Base-by-base conservation (phyloP, 1,140 invertebrate species). In the Macrosteles quadrilineatus region DNA sequence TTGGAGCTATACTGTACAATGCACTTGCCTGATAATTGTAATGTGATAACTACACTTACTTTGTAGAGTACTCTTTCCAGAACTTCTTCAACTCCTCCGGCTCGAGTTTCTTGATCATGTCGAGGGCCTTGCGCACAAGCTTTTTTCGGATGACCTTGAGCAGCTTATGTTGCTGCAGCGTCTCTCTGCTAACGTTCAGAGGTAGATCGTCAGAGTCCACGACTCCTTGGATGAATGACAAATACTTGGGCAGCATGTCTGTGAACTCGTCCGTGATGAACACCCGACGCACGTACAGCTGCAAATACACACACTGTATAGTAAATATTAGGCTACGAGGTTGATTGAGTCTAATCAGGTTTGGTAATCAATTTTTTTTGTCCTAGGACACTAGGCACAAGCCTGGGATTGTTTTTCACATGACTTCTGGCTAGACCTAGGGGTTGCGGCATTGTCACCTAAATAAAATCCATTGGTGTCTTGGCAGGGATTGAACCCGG, bases 241-340 rank as follows among this genome's bases (percentile, higher is more conserved):
- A 84, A 79, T 99, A 99, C 80, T 96, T 98, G 62, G 98, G 98
- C 90, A 99, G 95, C 91, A 99, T 96, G 78, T 99, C 98, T 78
- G 96, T 96, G 83, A 99, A 99, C 83, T 99, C 96, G 77, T 99
- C 98, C 17, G 97, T 99, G 80, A 99, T 99, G 81, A 99, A 99
- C 17, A 99, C 97, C 70, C 98, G 85, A 73, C 97, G 87, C 14
- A 99, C 97, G 79, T 96, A 99, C 36, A 98, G 83, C 84, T 90
- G 76, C 30, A 78, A 80, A 68, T 59, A 3, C 29, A 36, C 57
- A 19, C 27, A 19, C 11, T 4, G n/a, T n/a, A n/a, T n/a, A n/a
- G n/a, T n/a, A n/a, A n/a, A n/a, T n/a, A n/a, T n/a, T n/a, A n/a
- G n/a, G n/a, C n/a, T n/a, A n/a, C n/a, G n/a, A n/a, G n/a, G n/a